Evolutionary conservation across 1,140 invertebrate genomes (phyloP).

Genomic region (Pseudomyrmex cubaensis): DNA sequence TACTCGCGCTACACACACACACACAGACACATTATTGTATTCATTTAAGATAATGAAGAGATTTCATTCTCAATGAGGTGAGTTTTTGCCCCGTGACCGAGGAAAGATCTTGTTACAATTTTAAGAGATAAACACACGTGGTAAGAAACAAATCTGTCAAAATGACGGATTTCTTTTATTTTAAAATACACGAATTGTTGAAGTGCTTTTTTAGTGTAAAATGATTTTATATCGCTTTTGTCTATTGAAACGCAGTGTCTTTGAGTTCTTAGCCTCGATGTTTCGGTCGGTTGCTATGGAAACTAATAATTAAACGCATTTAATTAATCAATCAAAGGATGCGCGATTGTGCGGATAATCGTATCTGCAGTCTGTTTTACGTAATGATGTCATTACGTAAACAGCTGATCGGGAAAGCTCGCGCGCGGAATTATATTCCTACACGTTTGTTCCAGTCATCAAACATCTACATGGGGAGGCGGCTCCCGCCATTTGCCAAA

Average conservation of each 20-base stretch:
- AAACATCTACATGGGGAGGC: slow-evolving; percentile 17
- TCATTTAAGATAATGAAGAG: not conserved
- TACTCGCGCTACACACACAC: not conserved
- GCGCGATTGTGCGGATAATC: slow-evolving; percentile 26
- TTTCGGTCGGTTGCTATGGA: not conserved
- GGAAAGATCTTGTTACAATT: no score
- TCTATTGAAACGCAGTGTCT: not conserved
- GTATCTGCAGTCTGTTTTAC: slow-evolving; percentile 54
- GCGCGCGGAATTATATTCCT: slow-evolving; percentile 39
- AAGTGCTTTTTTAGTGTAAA: no score
- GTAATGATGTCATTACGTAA: slow-evolving; percentile 54
- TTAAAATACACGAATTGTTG: not conserved
- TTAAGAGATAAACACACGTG: no score
- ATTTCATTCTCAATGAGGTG: not conserved
- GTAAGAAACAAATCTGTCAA: no score
- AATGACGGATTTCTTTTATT: no score
- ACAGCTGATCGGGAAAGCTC: slow-evolving; percentile 45
- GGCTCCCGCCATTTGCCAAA: slow-evolving; percentile 43
- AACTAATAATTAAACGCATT: slow-evolving; percentile 34
- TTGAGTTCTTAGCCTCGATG: not conserved
- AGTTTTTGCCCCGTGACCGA: not conserved
- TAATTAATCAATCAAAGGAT: slow-evolving; percentile 43
- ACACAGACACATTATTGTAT: no score
- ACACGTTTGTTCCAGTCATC: slow-evolving; percentile 5
- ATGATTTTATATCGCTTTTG: no score